Percentiles rank a stretch among this genome's conserved stretches.
These are phyloP conservation scores for Ferdinandea cuprea DNA, from an alignment of 2,888 invertebrate genomes.

Conservation along the genomic window DNA sequence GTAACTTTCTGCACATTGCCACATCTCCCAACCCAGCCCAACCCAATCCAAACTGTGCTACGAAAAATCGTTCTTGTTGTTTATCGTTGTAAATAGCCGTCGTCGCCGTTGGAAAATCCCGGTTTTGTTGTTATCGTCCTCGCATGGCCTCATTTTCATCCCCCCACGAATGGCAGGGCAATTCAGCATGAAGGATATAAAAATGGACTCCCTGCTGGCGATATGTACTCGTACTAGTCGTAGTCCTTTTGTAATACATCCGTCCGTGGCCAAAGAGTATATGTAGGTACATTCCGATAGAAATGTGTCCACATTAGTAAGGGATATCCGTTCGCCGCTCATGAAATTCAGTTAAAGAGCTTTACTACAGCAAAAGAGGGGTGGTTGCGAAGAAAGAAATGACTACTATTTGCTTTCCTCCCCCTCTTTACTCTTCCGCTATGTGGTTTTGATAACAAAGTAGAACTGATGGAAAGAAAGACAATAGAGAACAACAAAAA, in stretches of 20 bases:
- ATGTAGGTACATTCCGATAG: slow-evolving; percentile 3
- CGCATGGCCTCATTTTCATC: slow-evolving; percentile 29
- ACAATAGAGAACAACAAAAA: slow-evolving; percentile 4
- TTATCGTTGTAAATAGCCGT: slow-evolving; percentile 40
- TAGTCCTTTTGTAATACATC: slow-evolving; percentile 2
- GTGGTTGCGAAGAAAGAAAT: slow-evolving; percentile 13
- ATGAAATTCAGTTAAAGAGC: slow-evolving; percentile 48
- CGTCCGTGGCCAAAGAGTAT: not conserved
- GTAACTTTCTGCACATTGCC: slow-evolving; percentile 27
- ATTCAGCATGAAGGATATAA: not conserved
- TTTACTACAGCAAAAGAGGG: slow-evolving; percentile 5
- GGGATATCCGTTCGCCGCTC: slow-evolving; percentile 37
- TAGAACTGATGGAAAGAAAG: slow-evolving; percentile 2
- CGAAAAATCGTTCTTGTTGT: slow-evolving; percentile 45
- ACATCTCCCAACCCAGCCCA: slow-evolving; percentile 23
- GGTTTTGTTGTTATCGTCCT: not conserved
- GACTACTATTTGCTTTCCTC: slow-evolving; percentile 29
- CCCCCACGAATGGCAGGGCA: not conserved
- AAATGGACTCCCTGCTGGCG: slow-evolving; percentile 7
- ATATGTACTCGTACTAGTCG: no score
- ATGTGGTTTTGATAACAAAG: slow-evolving; percentile 11
- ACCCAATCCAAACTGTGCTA: slow-evolving; percentile 1
- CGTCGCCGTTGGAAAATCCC: slow-evolving; percentile 29
- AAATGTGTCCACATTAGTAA: slow-evolving; percentile 47
- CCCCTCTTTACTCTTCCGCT: not conserved